These are phyloP conservation scores for Guaruba guarouba DNA, from an alignment of 2,113 vertebrate genomes.

Conservation along the genomic window DNA sequence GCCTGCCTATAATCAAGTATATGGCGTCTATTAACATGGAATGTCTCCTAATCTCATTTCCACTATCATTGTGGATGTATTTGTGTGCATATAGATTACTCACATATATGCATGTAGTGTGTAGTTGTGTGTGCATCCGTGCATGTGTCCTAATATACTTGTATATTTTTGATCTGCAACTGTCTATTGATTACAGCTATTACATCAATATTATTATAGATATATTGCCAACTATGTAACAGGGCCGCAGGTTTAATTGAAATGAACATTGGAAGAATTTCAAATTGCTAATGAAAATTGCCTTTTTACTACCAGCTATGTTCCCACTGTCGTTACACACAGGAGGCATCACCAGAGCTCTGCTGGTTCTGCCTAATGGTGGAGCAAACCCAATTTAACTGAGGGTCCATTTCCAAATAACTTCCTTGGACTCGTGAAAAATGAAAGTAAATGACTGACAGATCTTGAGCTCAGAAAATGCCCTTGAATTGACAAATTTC, in stretches of 20 bases:
- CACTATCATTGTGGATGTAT: not conserved
- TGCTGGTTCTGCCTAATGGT: not conserved
- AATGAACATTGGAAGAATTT: slow-evolving; percentile 14
- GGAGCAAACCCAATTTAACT: not conserved
- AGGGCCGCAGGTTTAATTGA: slow-evolving; percentile 28
- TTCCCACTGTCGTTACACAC: not conserved
- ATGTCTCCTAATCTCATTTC: not conserved
- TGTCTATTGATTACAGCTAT: slow-evolving; percentile 6
- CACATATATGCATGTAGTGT: not conserved
- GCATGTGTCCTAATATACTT: not conserved
- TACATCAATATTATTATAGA: slow-evolving; percentile 21
- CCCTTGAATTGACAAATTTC: not conserved
- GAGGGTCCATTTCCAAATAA: not conserved
- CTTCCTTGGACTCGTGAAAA: not conserved
- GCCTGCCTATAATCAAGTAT: not conserved
- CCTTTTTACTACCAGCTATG: not conserved
- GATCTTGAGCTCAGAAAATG: not conserved
- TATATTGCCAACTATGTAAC: not conserved
- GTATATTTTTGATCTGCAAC: not conserved
- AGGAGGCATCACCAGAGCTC: not conserved
- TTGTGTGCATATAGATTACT: not conserved
- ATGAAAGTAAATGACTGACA: not conserved
- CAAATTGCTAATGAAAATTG: slow-evolving; percentile 29
- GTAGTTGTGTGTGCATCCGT: not conserved
- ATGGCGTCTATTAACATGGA: not conserved